Percentiles rank a stretch among this genome's conserved stretches.
Conservation (phyloP, 2,797 vertebrate species). For the Adelosebastes latens region DNA sequence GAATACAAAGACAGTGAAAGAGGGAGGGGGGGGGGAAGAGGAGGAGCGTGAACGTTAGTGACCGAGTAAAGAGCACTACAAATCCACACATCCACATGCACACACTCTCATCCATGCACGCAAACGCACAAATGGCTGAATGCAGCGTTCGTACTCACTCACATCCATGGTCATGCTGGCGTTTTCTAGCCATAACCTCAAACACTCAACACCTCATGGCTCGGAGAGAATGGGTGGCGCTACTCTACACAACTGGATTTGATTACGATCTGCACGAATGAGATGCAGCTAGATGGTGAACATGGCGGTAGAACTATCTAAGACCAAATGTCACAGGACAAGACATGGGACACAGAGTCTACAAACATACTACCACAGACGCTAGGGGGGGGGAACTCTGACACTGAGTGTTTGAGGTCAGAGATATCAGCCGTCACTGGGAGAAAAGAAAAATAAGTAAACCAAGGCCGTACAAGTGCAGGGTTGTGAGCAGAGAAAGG, state of each 20-base stretch:
- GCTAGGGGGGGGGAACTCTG: slow-evolving; percentile 42
- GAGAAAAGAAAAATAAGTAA: slow-evolving; percentile 33
- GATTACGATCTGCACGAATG: slow-evolving; percentile 51
- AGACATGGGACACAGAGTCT: slow-evolving; percentile 59
- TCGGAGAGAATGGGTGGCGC: slow-evolving; percentile 40
- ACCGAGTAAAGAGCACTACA: background rate
- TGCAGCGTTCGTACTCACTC: slow-evolving; percentile 43
- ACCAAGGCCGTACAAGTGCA: slow-evolving; percentile 50
- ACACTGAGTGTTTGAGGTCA: slow-evolving; percentile 78
- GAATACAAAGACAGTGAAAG: slow-evolving; percentile 71
- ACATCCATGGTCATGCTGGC: slow-evolving; percentile 61
- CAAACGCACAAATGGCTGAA: slow-evolving; percentile 23
- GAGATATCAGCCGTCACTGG: slow-evolving; percentile 58
- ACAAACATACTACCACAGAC: slow-evolving; percentile 57
- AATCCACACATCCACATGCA: slow-evolving; percentile 42
- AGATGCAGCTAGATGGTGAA: slow-evolving; percentile 50
- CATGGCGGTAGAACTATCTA: slow-evolving; percentile 29
- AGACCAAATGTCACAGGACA: slow-evolving; percentile 62
- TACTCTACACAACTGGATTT: slow-evolving; percentile 47
- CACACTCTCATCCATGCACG: slow-evolving; percentile 45
- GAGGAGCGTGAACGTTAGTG: slow-evolving; percentile 47
- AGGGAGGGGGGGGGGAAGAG: slow-evolving; percentile 38
- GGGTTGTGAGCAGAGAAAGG: slow-evolving; percentile 48
- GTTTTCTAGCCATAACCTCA: slow-evolving; percentile 74
- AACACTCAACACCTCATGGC: slow-evolving; percentile 71